Conservation (phyloP, 2,113 vertebrate species). For the Aramus guarauna region DNA sequence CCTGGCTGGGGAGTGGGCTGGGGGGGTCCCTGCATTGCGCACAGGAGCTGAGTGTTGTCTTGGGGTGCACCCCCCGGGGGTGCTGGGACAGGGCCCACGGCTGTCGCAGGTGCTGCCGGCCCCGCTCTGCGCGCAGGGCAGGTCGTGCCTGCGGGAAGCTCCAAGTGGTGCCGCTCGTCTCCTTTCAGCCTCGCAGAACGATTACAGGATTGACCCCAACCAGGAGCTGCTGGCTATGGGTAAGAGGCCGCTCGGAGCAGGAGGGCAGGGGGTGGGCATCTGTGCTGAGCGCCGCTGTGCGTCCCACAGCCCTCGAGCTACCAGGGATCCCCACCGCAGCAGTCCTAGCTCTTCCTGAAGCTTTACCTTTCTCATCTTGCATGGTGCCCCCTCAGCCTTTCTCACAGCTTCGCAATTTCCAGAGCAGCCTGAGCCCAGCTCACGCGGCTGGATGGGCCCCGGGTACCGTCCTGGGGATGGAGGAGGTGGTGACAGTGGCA, state of each 20-base stretch:
- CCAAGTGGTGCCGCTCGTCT: rapidly evolving
- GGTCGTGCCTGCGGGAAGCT: not conserved
- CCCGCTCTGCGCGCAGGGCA: rapidly evolving
- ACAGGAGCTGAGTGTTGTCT: not conserved
- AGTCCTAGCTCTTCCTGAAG: not conserved
- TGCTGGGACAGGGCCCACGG: rapidly evolving
- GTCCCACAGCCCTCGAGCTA: not conserved
- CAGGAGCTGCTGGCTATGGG: slow-evolving; percentile 96
- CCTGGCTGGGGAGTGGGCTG: rapidly evolving
- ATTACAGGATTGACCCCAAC: slow-evolving; percentile 87
- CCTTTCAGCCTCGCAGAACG: slow-evolving; percentile 84
- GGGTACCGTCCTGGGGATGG: rapidly evolving
- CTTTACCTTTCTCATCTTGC: not conserved
- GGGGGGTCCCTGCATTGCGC: rapidly evolving
- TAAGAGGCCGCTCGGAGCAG: slow-evolving; percentile 13
- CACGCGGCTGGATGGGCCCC: rapidly evolving
- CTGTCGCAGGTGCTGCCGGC: not conserved
- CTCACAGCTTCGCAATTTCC: not conserved
- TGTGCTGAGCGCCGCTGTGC: rapidly evolving
- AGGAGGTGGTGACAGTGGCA: not conserved
- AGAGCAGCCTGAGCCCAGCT: not conserved
- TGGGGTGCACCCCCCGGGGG: rapidly evolving
- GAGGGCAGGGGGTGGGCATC: too few relatives aligned
- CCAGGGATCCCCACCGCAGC: not conserved
- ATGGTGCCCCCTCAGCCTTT: not conserved